Conservation (phyloP, 2,888 invertebrate species). For the Hyposoter dolosus region DNA sequence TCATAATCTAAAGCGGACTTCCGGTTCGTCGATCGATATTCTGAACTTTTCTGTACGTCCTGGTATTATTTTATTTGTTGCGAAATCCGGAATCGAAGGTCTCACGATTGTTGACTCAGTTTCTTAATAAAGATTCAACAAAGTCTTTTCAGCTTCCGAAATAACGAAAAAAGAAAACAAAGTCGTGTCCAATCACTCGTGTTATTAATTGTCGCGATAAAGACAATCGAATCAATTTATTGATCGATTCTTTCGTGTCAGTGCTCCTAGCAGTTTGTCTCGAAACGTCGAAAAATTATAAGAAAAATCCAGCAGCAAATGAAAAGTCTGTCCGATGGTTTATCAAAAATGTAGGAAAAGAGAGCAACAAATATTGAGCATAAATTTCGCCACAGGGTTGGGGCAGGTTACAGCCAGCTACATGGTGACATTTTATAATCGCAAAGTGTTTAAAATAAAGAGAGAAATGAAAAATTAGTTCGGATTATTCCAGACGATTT, state of each 20-base stretch:
- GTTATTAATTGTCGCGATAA: constrained; percentile 20
- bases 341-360: constrained; percentile 7
- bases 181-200: not conserved
- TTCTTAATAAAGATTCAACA: not conserved
- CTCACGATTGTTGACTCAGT: not conserved
- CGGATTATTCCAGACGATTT: constrained; percentile 35
- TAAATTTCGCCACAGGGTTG: constrained; percentile 79
- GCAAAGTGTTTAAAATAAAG: constrained; percentile 6
- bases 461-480: constrained; percentile 36
- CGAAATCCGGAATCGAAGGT: not conserved
- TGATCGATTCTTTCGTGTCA: not conserved
- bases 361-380: constrained; percentile 17
- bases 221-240: constrained; percentile 11
- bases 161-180: not conserved
- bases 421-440: constrained; percentile 43
- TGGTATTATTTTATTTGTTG: constrained; percentile 3
- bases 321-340: constrained; percentile 16
- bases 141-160: not conserved
- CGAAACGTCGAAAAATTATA: not conserved
- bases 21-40: constrained; percentile 29
- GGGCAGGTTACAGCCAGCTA: constrained; percentile 78
- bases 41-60: not conserved
- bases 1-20: constrained; percentile 16
- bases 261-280: not conserved
- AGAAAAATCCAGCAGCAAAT: not conserved